phyloP scores from a whole-genome alignment of 1,140 invertebrate genomes.

The Nautilus pompilius region DNA sequence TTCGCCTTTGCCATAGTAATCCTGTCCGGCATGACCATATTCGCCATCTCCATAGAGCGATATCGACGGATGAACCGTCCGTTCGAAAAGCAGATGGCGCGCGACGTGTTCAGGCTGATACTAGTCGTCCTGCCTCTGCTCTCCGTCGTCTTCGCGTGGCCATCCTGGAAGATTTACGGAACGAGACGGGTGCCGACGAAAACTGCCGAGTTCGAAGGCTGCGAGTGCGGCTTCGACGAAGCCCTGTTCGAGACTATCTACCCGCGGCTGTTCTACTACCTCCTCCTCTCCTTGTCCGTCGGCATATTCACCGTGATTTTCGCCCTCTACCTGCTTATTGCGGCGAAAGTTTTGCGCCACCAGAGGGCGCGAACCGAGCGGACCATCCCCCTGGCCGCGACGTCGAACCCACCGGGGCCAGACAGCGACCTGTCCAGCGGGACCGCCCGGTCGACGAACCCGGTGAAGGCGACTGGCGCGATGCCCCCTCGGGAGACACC shows the following conservation, averaged over 20 bases:
- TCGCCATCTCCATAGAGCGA: slow-evolving; percentile 24
- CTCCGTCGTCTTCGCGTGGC: slow-evolving; percentile 14
- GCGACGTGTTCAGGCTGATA: slow-evolving; percentile 9
- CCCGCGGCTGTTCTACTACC: slow-evolving; percentile 12
- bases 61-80: slow-evolving; percentile 24
- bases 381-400: not conserved
- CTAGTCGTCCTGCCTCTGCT: slow-evolving; percentile 8
- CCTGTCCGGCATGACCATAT: slow-evolving; percentile 14
- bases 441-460: not conserved
- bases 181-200: slow-evolving; percentile 1
- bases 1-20: slow-evolving; percentile 16
- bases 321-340: slow-evolving; percentile 5
- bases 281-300: slow-evolving; percentile 10
- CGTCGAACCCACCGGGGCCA: not conserved
- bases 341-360: slow-evolving; percentile 5
- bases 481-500: not conserved
- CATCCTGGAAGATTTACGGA: slow-evolving; percentile 17
- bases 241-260: slow-evolving; percentile 10
- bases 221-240: slow-evolving; percentile 16
- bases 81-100: slow-evolving; percentile 16
- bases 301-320: slow-evolving; percentile 2
- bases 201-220: slow-evolving; percentile 8
- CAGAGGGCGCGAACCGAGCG: not conserved
- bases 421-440: not conserved
- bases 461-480: not conserved